Base-by-base conservation (phyloP, 2,888 invertebrate species). In the Platycheirus albimanus region DNA sequence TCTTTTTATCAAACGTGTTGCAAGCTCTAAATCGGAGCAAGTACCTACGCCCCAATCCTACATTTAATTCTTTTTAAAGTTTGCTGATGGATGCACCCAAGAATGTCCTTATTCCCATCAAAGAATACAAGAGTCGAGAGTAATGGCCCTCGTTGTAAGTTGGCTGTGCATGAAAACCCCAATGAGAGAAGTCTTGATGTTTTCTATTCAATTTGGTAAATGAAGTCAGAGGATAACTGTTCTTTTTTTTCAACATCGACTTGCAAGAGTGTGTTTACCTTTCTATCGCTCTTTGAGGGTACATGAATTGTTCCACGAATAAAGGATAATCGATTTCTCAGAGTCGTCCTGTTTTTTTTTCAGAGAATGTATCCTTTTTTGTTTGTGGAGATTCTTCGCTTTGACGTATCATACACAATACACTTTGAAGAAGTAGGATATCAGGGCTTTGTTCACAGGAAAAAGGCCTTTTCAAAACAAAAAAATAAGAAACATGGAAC, bases 141-240 rank as follows among this genome's bases (percentile, higher is more conserved):
- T 69, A 64, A 77, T 56, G 41, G 70, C 20, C 47, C 30, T 64
- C 47, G 49, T 58, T 38, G 45, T 33, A 45, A 6, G 43, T 45
- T 36, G 69, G 72, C 43, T 54, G 61, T 61, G 45, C 45, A 66
- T 36, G 67, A 72, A 61, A 67, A 54, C 58, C 61, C 77, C 47
- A 64, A 43, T 52, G 58, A 58, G 58, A 58, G 51, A 51, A 24
- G n/a, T 54, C 19, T 6, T 49, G 38, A 54, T 49, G 56, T 64
- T 43, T 52, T 52, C 36, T 45, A 61, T 78, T 72, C 72, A 72
- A 67, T 78, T 78, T 67, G 28, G 36, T 51, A 72, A 78, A 78
- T 72, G 72, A 71, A 77, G 64, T 70, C 47, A 63, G 20, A 69
- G 33, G n/a, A 64, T 56, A 76, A 58, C 61, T 47, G 51, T 56